Evolutionary conservation across 2,888 invertebrate species (phyloP), one percentile per base, ranked within the genome.

Genomic region (Ophonus ardosiacus): DNA sequence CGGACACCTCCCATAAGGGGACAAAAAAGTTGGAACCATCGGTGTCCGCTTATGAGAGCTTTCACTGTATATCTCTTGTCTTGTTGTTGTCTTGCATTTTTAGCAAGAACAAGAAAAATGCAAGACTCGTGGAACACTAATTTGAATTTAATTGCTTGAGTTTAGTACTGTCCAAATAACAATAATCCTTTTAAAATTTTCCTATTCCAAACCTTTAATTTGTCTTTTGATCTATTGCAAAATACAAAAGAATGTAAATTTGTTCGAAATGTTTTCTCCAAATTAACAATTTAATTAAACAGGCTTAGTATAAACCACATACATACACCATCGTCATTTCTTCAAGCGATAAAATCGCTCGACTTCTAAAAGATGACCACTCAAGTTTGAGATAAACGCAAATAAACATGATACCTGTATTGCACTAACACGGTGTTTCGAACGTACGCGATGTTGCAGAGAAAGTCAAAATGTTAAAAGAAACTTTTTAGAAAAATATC

Each of bases 371-470:
- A 68, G 68, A 68, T 68, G 68, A 13, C 24, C 15, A 38, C n/a
- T 68, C n/a, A n/a, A 68, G 24, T 15, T 15, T 4, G 7, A 68
- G 68, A 68, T 68, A 68, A 63, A 68, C 68, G 38, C 38, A 68
- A 68, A 68, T 68, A 68, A 68, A 68, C 68, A 31, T 38, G 68
- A 68, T 68, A 68, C 68, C 68, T 68, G 31, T 38, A 38, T 31
- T 24, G 31, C 61, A 31, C 57, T 18, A 78, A 57, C 78, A 57
- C 43, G 43, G 43, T 6, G 8, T 43, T 43, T 6, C 6, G 61
- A 10, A 21, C 7, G 61, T n/a, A 6, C 0, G n/a, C 21, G 13
- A 13, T 18, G 18, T n/a, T 13, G 17, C 13, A 63, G 65, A 7
- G 13, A 63, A n/a, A 31, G 15, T 7, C 21, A 13, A 63, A 13